Conservation (phyloP, 2,888 invertebrate genomes). For the Spisula solida region DNA sequence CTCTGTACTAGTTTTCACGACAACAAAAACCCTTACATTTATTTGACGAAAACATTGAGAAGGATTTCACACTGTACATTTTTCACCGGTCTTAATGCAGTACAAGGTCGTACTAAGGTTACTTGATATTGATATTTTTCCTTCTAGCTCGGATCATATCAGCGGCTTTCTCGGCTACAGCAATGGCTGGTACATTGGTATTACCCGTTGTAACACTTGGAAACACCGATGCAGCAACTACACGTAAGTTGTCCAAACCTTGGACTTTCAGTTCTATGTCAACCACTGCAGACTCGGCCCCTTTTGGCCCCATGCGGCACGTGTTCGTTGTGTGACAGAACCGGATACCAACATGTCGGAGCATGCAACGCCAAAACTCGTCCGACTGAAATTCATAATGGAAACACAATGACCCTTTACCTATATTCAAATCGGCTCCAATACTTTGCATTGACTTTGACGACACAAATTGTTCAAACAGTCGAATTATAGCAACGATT, state of each 20-base stretch:
- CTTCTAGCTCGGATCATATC: conserved; percentile 25
- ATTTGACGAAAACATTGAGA: no score
- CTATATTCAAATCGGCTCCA: neutral
- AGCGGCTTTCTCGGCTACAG: conserved; percentile 29
- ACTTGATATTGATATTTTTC: no score
- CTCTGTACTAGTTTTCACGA: no score
- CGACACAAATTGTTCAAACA: conserved; percentile 5
- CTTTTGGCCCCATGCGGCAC: conserved; percentile 30
- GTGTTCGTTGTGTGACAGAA: conserved; percentile 23
- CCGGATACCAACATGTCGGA: conserved; percentile 19
- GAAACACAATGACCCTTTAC: conserved; percentile 3
- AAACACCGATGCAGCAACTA: conserved; percentile 30
- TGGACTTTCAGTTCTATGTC: conserved; percentile 22
- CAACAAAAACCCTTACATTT: no score
- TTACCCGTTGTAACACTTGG: conserved; percentile 21
- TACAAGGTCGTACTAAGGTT: no score
- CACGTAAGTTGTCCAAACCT: conserved; percentile 20
- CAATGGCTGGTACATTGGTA: conserved; percentile 26
- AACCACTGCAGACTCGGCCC: neutral
- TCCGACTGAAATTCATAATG: conserved; percentile 27
- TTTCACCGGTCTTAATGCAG: no score
- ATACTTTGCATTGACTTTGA: conserved; percentile 21
- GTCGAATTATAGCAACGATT: neutral
- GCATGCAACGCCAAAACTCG: conserved; percentile 25
- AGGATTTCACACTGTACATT: no score